These are phyloP conservation scores for Brachionus rubens DNA, from an alignment of 1,140 invertebrate species.

Conservation along the genomic window DNA sequence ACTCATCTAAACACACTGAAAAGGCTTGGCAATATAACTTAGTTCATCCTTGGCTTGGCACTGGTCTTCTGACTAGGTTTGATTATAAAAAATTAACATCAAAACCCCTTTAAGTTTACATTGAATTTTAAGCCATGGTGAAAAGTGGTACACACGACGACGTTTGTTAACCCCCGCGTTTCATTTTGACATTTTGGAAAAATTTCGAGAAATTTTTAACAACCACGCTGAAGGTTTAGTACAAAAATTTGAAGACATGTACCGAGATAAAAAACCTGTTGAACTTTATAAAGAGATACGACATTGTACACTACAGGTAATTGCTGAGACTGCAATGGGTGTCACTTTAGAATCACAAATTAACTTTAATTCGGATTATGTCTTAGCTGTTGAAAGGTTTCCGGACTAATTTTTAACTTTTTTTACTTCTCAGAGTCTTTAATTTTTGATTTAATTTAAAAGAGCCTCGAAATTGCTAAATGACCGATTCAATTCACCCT, in stretches of 20 bases:
- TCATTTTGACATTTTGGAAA: constrained; percentile 80
- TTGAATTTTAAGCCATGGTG: constrained; percentile 64
- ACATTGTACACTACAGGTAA: constrained; percentile 81
- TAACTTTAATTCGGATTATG: constrained; percentile 68
- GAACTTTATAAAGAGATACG: constrained; percentile 74
- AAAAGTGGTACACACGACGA: constrained; percentile 73
- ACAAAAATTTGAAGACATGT: constrained; percentile 63
- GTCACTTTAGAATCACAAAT: constrained; percentile 69
- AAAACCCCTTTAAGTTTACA: not conserved
- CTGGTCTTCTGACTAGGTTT: constrained; percentile 74
- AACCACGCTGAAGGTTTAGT: constrained; percentile 71
- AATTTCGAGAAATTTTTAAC: constrained; percentile 77
- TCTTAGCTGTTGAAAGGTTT: constrained; percentile 65
- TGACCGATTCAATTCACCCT: constrained; percentile 76
- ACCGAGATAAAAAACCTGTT: constrained; percentile 62
- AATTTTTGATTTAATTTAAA: not conserved
- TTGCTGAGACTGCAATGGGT: constrained; percentile 84
- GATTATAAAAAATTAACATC: too few relatives aligned
- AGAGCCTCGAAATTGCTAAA: constrained; percentile 59
- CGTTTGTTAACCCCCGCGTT: constrained; percentile 87
- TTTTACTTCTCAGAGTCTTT: not conserved
- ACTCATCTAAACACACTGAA: constrained; percentile 72
- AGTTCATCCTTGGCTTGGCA: constrained; percentile 74
- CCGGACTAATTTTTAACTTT: not conserved
- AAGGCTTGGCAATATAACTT: constrained; percentile 73